These are phyloP conservation scores for Nemurella pictetii DNA, from an alignment of 2,888 invertebrate genomes.

Conservation along the genomic window DNA sequence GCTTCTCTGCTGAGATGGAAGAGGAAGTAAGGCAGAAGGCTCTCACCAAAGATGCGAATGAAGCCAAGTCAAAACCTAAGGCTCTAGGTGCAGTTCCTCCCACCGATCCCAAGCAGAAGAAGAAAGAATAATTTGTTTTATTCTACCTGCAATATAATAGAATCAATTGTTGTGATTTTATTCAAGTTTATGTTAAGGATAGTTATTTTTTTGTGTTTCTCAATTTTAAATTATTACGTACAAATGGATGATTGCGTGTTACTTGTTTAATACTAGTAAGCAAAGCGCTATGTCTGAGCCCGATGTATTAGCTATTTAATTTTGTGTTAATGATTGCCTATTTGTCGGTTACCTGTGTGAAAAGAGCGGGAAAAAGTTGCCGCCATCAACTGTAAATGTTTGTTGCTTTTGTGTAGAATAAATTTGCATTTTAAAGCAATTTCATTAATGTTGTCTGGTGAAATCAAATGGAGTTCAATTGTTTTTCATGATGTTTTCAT, in stretches of 20 bases:
- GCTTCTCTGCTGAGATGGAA: conserved; percentile 93
- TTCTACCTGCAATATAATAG: neutral
- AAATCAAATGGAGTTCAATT: too few relatives aligned
- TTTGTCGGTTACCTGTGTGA: neutral
- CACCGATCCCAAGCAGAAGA: conserved; percentile 17
- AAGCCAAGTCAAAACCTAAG: neutral
- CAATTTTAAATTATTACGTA: neutral
- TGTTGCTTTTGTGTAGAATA: neutral
- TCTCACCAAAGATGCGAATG: neutral
- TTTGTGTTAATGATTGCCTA: neutral
- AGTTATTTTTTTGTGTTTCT: neutral
- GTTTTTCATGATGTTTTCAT: too few relatives aligned
- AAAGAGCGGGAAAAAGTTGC: neutral
- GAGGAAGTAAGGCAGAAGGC: conserved; percentile 49
- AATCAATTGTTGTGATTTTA: neutral
- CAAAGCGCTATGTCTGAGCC: neutral
- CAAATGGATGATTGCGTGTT: neutral
- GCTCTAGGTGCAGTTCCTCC: neutral
- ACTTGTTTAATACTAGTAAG: neutral
- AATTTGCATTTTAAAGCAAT: neutral
- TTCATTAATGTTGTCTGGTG: neutral
- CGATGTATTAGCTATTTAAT: neutral
- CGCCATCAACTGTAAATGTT: neutral
- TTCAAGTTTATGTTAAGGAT: neutral
- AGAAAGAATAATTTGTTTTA: conserved; percentile 4